Evolutionary conservation across 2,888 invertebrate genomes (phyloP).

Genomic region (Allygus modestus): DNA sequence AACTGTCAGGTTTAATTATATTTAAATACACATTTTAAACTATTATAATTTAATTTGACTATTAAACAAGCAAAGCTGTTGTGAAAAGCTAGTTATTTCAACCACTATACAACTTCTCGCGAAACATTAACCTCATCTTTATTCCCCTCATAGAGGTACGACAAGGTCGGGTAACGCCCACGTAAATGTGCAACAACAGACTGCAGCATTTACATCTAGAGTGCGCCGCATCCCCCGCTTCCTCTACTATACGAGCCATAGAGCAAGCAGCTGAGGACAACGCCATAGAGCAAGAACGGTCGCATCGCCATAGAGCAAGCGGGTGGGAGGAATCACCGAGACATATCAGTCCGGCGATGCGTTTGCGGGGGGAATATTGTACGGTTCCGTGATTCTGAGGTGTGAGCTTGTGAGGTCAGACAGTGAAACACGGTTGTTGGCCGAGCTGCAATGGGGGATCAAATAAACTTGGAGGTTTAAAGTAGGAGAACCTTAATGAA

Average conservation of each 20-base stretch:
- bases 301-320: not conserved
- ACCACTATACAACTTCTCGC: too few relatives aligned
- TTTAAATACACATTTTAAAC: too few relatives aligned
- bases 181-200: too few relatives aligned
- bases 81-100: too few relatives aligned
- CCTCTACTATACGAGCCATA: not conserved
- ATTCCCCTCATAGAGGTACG: not conserved
- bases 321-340: not conserved
- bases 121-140: not conserved
- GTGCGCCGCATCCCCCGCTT: not conserved
- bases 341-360: not conserved
- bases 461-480: not conserved
- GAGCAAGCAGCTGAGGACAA: not conserved
- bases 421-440: too few relatives aligned
- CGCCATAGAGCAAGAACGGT: not conserved
- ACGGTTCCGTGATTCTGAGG: too few relatives aligned
- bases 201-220: constrained; percentile 2
- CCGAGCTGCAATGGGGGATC: not conserved
- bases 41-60: too few relatives aligned
- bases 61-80: too few relatives aligned
- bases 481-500: too few relatives aligned
- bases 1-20: too few relatives aligned
- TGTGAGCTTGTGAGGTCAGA: too few relatives aligned
- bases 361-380: not conserved
- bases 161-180: not conserved